These are phyloP conservation scores for Erpetoichthys calabaricus DNA, from an alignment of 2,797 vertebrate genomes.

Conservation along the genomic window DNA sequence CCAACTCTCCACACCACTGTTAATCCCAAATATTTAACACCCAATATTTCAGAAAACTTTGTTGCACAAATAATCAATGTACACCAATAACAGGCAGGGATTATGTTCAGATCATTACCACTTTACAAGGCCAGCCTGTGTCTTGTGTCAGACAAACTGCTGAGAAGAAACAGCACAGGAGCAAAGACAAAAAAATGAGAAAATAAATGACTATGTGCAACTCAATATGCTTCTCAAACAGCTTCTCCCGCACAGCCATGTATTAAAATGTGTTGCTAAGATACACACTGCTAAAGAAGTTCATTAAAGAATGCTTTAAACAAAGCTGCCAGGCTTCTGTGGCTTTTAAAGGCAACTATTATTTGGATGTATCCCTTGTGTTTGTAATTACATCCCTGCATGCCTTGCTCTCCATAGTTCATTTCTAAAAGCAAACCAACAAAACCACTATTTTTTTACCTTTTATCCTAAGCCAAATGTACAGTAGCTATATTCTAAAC, in stretches of 20 bases:
- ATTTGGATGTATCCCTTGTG: slow-evolving; percentile 37
- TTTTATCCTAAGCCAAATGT: too few species aligned
- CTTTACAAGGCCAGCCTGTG: not conserved
- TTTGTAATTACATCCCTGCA: slow-evolving; percentile 46
- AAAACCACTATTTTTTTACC: too few species aligned
- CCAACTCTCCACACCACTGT: slow-evolving; percentile 8
- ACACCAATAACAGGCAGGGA: slow-evolving; percentile 26
- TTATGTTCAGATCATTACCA: slow-evolving; percentile 25
- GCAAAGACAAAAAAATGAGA: slow-evolving; percentile 5
- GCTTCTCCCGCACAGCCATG: slow-evolving; percentile 40
- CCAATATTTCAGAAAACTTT: slow-evolving; percentile 29
- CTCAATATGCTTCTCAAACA: slow-evolving; percentile 33
- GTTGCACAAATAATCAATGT: slow-evolving; percentile 13
- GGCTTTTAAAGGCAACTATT: slow-evolving; percentile 35
- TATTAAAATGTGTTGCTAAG: slow-evolving; percentile 74
- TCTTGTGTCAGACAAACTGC: slow-evolving; percentile 6
- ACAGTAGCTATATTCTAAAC: too few species aligned
- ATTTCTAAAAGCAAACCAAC: too few species aligned
- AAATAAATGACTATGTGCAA: slow-evolving; percentile 43
- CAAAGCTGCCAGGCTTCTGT: slow-evolving; percentile 42
- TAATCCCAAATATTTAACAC: slow-evolving; percentile 22
- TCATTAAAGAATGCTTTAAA: slow-evolving; percentile 66
- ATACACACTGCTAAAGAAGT: slow-evolving; percentile 61
- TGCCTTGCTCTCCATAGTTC: not conserved
- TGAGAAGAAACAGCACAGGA: slow-evolving; percentile 16